Conservation (phyloP, 1,140 invertebrate genomes). For the Micrasema minimum region DNA sequence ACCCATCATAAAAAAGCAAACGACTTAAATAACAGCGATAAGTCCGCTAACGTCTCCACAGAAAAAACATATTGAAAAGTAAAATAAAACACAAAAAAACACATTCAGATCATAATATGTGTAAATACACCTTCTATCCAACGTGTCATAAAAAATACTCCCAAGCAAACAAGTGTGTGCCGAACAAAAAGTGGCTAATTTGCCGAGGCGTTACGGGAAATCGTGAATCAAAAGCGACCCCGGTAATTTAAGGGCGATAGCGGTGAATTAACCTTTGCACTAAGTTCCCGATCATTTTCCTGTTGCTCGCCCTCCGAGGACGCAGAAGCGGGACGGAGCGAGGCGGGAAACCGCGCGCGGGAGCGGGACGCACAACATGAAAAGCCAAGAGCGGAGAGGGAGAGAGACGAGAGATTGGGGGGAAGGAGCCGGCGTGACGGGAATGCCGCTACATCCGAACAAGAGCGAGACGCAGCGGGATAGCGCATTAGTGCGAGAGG, state of each 20-base stretch:
- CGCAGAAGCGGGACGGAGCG: background rate
- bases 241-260: slow-evolving; percentile 13
- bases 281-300: slow-evolving; percentile 14
- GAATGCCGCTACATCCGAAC: background rate
- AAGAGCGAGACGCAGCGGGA: background rate
- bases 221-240: slow-evolving; percentile 14
- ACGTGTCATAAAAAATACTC: background rate
- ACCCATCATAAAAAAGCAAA: no score
- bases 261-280: slow-evolving; percentile 29
- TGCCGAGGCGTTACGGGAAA: slow-evolving; percentile 11
- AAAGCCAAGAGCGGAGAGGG: slow-evolving; percentile 18
- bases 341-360: background rate
- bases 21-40: no score
- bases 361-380: background rate
- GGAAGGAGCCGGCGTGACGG: slow-evolving; percentile 2
- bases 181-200: slow-evolving; percentile 22
- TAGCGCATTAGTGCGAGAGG: background rate
- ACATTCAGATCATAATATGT: no score
- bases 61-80: no score
- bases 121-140: no score
- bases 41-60: no score
- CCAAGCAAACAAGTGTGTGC: background rate
- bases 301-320: slow-evolving; percentile 18
- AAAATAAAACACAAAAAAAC: no score
- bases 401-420: background rate